Percentiles rank a stretch among this genome's conserved stretches.
Evolutionary conservation across 2,797 vertebrate genomes (phyloP).

Genomic region (Clarias fuscus): DNA sequence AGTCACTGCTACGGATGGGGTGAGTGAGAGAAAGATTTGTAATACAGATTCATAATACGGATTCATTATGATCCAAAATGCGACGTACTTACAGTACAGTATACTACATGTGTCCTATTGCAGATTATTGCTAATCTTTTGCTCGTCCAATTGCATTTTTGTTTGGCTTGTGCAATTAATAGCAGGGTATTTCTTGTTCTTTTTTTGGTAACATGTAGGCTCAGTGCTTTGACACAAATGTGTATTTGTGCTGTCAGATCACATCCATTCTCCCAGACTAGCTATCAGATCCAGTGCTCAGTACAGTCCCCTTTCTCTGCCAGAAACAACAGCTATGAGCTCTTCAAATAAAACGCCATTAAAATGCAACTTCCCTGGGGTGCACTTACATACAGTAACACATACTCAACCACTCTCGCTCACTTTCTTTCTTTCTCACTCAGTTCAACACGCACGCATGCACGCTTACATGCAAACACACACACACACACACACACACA

Average conservation of each 20-base stretch:
- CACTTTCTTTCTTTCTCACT: background rate
- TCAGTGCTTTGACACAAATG: slow-evolving; percentile 2
- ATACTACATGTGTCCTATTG: background rate
- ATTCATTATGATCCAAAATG: background rate
- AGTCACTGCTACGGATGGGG: slow-evolving; percentile 90
- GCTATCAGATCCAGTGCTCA: slow-evolving; percentile 1
- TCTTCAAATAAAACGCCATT: slow-evolving; percentile 42
- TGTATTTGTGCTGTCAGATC: slow-evolving; percentile 20
- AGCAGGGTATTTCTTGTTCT: background rate
- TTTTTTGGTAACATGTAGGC: background rate
- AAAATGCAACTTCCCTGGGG: slow-evolving; percentile 1
- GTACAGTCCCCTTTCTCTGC: slow-evolving; percentile 22
- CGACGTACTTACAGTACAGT: background rate
- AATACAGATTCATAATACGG: background rate
- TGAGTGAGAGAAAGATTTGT: slow-evolving; percentile 65
- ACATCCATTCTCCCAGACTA: background rate
- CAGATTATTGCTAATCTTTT: background rate
- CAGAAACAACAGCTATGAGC: slow-evolving; percentile 30
- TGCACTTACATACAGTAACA: background rate
- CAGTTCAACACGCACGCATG: background rate
- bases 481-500: background rate
- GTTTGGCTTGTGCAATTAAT: background rate
- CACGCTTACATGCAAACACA: background rate
- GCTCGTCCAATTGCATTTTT: background rate
- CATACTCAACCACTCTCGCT: background rate